Evolutionary conservation across 2,113 vertebrate genomes (phyloP), one percentile per base, ranked within the genome.

Genomic region (Archocentrus centrarchus): DNA sequence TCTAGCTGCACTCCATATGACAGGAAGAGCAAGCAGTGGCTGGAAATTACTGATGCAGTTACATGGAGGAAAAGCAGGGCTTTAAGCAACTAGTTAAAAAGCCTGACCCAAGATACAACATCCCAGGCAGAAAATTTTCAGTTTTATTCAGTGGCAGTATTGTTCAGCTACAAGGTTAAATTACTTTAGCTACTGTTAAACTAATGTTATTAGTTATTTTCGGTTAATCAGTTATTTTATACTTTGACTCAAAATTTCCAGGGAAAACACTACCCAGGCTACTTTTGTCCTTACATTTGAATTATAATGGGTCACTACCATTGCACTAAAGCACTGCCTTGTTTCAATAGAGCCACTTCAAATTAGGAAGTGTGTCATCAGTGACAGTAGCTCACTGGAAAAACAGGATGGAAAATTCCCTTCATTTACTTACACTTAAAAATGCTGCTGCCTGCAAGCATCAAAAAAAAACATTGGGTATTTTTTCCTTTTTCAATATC

Each of bases 331-430:
- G 47, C 0, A 0, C 41, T 50, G 24, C 5, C 47, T 30, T 70
- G 64, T 70, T 50, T 30, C 39, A 41, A 41, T 1, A 41, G 10
- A 3, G 9, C 6, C 39, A 11, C 39, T 41, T 41, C 27, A 68
- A 68, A 68, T 50, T 50, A 70, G 64, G 24, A 70, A 70, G 24
- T 30, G 11, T 70, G 44, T 70, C 41, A 70, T 70, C 64, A 70
- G 41, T 70, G 64, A 50, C 64, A 47, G 5, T 11, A 70, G 63
- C 24, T 70, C 24, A 17, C 41, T 70, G 41, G 64, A 70, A 70
- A 50, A 50, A 41, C 24, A 70, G 64, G 27, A 68, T 50, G 64
- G 64, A 50, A 70, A 50, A 30, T 70, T 15, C 15, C 27, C 9
- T 50, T 20, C 22, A 68, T 47, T 68, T 68, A 68, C 64, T 68